phyloP scores from a whole-genome alignment of 2,797 vertebrate genomes.

The Dromococcyx pavoninus region DNA sequence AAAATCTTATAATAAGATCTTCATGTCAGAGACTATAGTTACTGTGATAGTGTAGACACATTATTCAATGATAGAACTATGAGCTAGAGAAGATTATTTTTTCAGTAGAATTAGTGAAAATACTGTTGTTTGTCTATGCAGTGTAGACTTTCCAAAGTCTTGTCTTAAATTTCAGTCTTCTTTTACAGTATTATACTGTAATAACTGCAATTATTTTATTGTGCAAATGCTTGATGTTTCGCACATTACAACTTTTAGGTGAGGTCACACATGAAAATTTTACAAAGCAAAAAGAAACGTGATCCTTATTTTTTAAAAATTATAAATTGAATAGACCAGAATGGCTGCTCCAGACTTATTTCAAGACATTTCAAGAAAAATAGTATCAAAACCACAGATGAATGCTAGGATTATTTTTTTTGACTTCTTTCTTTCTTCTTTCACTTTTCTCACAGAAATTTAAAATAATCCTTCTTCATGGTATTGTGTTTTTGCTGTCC shows the following conservation, averaged over 20 bases:
- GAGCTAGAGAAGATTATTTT: not conserved
- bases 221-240: not conserved
- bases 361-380: not conserved
- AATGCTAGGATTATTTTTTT: not conserved
- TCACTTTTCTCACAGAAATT: not conserved
- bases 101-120: not conserved
- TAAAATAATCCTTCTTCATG: not conserved
- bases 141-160: not conserved
- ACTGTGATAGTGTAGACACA: rapidly evolving
- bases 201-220: not conserved
- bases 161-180: not conserved
- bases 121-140: not conserved
- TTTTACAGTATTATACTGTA: not conserved
- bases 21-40: not conserved
- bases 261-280: not conserved
- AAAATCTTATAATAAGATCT: not conserved
- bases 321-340: not conserved
- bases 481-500: not conserved
- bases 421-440: not conserved
- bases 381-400: not conserved
- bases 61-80: not conserved
- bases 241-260: not conserved
- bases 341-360: not conserved
- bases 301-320: not conserved
- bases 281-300: not conserved